phyloP scores from a whole-genome alignment of 53 echinoderm and acorn worm species.

The Holothuria scabra region DNA sequence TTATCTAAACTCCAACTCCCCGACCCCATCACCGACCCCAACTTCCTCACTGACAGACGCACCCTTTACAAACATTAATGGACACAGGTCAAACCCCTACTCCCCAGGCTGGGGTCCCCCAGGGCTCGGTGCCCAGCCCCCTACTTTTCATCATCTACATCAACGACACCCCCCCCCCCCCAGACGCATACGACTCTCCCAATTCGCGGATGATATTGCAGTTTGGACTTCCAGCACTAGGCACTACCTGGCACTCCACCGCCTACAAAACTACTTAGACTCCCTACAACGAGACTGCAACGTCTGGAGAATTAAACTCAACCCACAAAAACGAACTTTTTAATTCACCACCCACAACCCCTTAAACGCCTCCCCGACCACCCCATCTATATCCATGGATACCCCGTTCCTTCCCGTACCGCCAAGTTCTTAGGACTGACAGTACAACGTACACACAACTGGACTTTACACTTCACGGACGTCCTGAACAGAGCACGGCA shows the following conservation, averaged over 20 bases:
- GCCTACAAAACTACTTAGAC: background rate
- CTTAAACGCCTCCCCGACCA: background rate
- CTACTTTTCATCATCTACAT: background rate
- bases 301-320: background rate
- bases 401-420: background rate
- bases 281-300: background rate
- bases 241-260: background rate
- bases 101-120: conserved; percentile 5
- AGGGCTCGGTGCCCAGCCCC: background rate
- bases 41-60: background rate
- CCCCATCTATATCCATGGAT: background rate
- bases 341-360: background rate
- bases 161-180: background rate
- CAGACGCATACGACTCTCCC: background rate
- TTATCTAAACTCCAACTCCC: no score
- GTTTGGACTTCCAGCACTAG: background rate
- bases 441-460: background rate
- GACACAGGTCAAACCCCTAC: background rate
- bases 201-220: background rate
- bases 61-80: background rate
- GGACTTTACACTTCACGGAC: no score
- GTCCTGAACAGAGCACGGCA: no score
- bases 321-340: background rate
- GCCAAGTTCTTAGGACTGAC: background rate
- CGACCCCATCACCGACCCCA: background rate